A percentile compares a stretch with the other conserved stretches of the same genome.
phyloP scores from a whole-genome alignment of 2,797 vertebrate species.

The Ciconia nigra region DNA sequence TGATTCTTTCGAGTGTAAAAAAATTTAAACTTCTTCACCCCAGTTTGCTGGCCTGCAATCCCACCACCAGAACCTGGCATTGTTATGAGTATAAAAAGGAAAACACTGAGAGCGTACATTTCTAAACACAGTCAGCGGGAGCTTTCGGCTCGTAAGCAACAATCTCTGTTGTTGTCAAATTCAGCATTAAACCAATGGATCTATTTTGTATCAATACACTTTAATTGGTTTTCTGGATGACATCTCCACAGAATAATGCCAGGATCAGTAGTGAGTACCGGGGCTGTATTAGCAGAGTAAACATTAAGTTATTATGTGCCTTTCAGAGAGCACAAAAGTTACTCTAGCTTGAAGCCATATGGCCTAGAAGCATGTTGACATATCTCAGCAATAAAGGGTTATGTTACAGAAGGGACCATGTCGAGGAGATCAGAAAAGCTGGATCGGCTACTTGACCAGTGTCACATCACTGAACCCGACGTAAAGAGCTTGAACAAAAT shows the following conservation, averaged over 20 bases:
- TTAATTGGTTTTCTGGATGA: conserved; percentile 35
- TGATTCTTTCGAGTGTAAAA: not conserved
- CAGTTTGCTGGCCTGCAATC: not conserved
- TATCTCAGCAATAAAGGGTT: conserved; percentile 42
- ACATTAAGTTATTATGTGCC: not conserved
- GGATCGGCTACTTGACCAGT: conserved; percentile 61
- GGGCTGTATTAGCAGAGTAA: conserved; percentile 2
- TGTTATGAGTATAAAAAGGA: not conserved
- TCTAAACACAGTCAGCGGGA: not conserved
- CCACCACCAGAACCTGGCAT: not conserved
- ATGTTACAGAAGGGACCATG: conserved; percentile 47
- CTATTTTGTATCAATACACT: not conserved
- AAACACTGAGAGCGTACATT: not conserved
- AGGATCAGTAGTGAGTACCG: not conserved
- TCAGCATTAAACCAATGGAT: not conserved
- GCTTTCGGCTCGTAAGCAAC: not conserved
- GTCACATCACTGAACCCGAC: conserved; percentile 48
- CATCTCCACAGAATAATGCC: not conserved
- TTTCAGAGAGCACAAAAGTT: conserved; percentile 35
- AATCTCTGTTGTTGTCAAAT: not conserved
- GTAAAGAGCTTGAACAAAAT: conserved; percentile 62
- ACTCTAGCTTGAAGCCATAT: conserved; percentile 57
- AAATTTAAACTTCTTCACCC: not conserved
- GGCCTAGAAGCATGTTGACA: conserved; percentile 53
- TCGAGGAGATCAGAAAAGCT: conserved; percentile 57